A percentile compares a stretch with the other conserved stretches of the same genome.
Evolutionary conservation across 2,113 vertebrate species (phyloP).

Genomic region (Dipodomys spectabilis): DNA sequence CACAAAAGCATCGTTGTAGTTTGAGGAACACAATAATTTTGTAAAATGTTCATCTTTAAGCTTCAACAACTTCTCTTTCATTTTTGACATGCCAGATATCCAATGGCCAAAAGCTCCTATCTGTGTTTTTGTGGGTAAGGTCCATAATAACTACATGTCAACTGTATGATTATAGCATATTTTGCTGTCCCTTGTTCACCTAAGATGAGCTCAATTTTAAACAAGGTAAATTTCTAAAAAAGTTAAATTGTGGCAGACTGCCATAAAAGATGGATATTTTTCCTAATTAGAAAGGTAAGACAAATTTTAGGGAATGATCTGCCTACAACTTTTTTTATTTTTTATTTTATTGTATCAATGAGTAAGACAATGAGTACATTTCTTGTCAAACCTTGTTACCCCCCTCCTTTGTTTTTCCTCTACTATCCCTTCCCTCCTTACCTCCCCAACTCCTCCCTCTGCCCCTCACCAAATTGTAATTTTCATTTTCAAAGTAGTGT

Average conservation of each 20-base stretch:
- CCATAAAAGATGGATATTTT: not conserved
- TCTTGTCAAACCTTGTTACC: too few species aligned
- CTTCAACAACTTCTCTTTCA: not conserved
- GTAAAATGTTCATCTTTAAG: constrained; percentile 4
- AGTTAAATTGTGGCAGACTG: not conserved
- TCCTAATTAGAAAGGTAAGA: not conserved
- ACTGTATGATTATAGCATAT: not conserved
- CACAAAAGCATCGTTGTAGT: not conserved
- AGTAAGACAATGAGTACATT: too few species aligned
- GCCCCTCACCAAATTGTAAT: too few species aligned
- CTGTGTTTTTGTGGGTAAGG: not conserved
- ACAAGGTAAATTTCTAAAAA: not conserved
- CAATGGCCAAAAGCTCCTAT: not conserved
- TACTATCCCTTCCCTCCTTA: too few species aligned
- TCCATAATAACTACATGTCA: not conserved
- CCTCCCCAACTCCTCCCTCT: too few species aligned
- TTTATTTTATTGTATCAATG: too few species aligned
- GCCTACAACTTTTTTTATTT: not conserved
- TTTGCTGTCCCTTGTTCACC: not conserved
- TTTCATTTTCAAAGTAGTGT: too few species aligned
- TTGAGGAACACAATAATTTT: constrained; percentile 51
- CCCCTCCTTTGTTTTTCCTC: too few species aligned
- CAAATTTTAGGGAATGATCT: not conserved
- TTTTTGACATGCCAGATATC: not conserved
- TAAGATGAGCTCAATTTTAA: constrained; percentile 48